Base-by-base conservation (phyloP, 2,888 invertebrate species). In the Chrysodeixis includens region DNA sequence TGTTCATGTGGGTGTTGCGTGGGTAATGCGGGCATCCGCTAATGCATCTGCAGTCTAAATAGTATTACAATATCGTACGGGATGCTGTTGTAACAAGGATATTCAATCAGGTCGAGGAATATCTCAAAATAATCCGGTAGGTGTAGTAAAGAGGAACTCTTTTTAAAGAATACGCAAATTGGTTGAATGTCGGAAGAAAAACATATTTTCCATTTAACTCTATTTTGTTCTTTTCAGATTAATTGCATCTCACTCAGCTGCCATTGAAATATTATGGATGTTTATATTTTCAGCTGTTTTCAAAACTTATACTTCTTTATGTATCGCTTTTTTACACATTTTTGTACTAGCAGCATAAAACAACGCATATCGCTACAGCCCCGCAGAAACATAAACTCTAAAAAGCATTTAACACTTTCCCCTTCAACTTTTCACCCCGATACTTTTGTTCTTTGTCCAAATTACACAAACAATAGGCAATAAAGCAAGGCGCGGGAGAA, bases 401-500 rank as follows among this genome's bases (percentile, higher is more conserved):
- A n/a, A 40, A 40, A n/a, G n/a, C 40, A 40, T 40, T 40, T 40
- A 40, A n/a, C 40, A 1, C 12, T 40, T 40, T n/a, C n/a, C 14
- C 8, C 51, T 46, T 61, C 62, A 61, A 30, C 4, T 35, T 40
- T 12, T 30, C 16, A 3, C 20, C 16, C 56, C 46, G 18, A 58
- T 49, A 59, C 53, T 20, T 56, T 76, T 72, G 66, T 76, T 73
- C 40, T 20, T 10, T 57, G 4, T 51, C 62, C 62, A 64, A 77
- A 72, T 77, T 62, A 57, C 66, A 51, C 18, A 8, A 60, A 78
- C 77, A 78, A 80, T 71, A 57, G 78, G 66, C 64, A 77, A 74
- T 71, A 77, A 71, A 69, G 59, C 14, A 32, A 57, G 56, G 53
- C 55, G 65, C 51, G 18, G 18, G 26, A 16, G 52, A 56, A 67